These are phyloP conservation scores for Chromis chromis DNA, from an alignment of 2,797 vertebrate species.

Conservation along the genomic window DNA sequence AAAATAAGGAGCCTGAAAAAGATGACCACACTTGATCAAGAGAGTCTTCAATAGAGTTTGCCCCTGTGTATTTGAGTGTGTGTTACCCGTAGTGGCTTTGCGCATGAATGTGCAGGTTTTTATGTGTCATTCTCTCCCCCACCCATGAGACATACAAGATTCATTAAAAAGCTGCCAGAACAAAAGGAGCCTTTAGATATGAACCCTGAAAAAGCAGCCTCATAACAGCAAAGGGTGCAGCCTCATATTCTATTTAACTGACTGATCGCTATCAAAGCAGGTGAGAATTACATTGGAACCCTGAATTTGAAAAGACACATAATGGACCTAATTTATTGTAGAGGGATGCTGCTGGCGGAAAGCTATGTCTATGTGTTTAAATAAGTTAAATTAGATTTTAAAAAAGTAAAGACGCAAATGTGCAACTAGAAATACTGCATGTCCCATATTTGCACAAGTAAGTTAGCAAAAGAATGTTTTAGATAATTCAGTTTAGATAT, in stretches of 20 bases:
- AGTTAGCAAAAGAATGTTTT: background rate
- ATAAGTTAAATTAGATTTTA: background rate
- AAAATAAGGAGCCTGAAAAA: slow-evolving; percentile 31
- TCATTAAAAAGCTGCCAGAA: slow-evolving; percentile 44
- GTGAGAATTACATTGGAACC: slow-evolving; percentile 19
- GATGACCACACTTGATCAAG: slow-evolving; percentile 53
- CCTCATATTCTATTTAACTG: slow-evolving; percentile 28
- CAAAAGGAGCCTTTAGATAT: slow-evolving; percentile 41
- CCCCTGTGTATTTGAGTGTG: background rate
- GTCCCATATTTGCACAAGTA: background rate
- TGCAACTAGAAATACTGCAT: background rate
- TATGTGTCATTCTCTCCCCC: slow-evolving; percentile 7
- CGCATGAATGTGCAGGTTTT: slow-evolving; percentile 5
- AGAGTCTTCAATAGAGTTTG: slow-evolving; percentile 16
- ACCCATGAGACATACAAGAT: slow-evolving; percentile 20
- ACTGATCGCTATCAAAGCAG: slow-evolving; percentile 26
- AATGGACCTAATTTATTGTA: slow-evolving; percentile 22
- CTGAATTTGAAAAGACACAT: slow-evolving; percentile 17
- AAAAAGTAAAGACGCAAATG: slow-evolving; percentile 3
- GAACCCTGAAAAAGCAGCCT: slow-evolving; percentile 19
- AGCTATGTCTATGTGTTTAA: background rate
- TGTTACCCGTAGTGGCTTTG: slow-evolving; percentile 12
- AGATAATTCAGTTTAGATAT: background rate
- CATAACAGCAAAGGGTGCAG: slow-evolving; percentile 18
- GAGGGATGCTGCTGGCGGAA: background rate